Base-by-base conservation (phyloP, 2,888 invertebrate genomes). In the Drosophila siamana region DNA sequence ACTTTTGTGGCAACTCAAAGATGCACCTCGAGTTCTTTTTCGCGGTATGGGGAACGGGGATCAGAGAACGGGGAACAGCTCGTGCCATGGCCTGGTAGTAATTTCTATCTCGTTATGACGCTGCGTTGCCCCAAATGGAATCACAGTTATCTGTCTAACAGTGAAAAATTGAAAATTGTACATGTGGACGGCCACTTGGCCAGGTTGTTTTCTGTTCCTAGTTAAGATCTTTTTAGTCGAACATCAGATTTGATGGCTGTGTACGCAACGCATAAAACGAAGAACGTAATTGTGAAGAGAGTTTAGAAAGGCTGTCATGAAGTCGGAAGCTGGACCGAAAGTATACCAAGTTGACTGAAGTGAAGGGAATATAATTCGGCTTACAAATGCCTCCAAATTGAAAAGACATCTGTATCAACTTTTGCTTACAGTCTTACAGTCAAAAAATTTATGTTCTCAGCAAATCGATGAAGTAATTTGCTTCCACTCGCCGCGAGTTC, bases 141-240 rank as follows among this genome's bases (percentile, higher is more conserved):
- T 80, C 85, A 84, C 85, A 81, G 88, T 84, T 88, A 88, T 83
- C 83, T 74, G 69, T 68, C 66, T 83, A 88, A 88, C 88, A 88
- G 88, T 88, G 78, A 88, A 86, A 83, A 83, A 88, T 84, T 83
- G 68, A 78, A 88, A 86, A 80, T 88, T 87, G 80, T 85, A 67
- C 63, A 85, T 71, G 75, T 81, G 74, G 74, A 69, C 63, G 74
- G 74, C 69, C 63, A 59, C 61, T 52, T 51, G 28, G 15, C n/a
- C 38, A 24, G 33, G 6, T 36, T 46, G 6, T 24, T 43, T 38
- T 28, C 19, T 38, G 52, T 28, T 64, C 33, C 38, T 16, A 22
- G 30, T 36, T 47, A 51, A 43, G 60, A 54, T 56, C n/a, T n/a
- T n/a, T n/a, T n/a, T n/a, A n/a, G n/a, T n/a, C 55, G 36, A 54